phyloP scores from a whole-genome alignment of 2,797 vertebrate genomes.

The Manis pentadactyla region DNA sequence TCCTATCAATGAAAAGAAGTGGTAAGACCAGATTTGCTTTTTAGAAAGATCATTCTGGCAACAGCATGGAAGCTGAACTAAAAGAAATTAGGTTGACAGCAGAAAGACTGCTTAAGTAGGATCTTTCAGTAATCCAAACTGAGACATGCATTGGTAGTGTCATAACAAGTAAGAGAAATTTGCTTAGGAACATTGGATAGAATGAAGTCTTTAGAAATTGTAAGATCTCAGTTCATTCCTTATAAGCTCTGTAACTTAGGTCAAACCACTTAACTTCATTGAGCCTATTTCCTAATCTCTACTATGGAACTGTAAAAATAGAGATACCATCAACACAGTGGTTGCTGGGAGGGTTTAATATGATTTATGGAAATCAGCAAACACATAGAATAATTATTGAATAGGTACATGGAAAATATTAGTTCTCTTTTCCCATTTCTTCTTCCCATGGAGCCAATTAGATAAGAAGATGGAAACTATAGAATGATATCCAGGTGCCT shows the following conservation, averaged over 20 bases:
- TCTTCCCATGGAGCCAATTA: not conserved
- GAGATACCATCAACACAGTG: not conserved
- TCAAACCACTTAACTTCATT: not conserved
- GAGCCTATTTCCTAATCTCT: not conserved
- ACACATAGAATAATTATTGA: not conserved
- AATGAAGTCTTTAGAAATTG: slow-evolving; percentile 15
- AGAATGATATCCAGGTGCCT: not conserved
- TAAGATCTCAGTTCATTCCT: not conserved
- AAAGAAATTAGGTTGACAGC: not conserved
- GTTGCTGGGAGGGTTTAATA: not conserved
- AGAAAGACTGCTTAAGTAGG: not conserved
- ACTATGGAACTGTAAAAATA: not conserved
- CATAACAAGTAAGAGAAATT: not conserved
- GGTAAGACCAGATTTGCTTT: not conserved
- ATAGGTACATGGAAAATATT: not conserved
- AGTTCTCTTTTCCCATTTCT: not conserved
- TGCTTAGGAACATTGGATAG: not conserved
- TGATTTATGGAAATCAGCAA: not conserved
- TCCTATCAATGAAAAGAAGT: not conserved
- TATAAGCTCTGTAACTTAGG: not conserved
- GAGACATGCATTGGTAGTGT: not conserved
- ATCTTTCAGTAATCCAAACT: not conserved
- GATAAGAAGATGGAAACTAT: not conserved
- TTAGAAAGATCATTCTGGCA: slow-evolving; percentile 21
- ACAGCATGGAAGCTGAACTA: not conserved